Conservation (phyloP, 1,140 invertebrate genomes). For the Dendroctonus ponderosae region DNA sequence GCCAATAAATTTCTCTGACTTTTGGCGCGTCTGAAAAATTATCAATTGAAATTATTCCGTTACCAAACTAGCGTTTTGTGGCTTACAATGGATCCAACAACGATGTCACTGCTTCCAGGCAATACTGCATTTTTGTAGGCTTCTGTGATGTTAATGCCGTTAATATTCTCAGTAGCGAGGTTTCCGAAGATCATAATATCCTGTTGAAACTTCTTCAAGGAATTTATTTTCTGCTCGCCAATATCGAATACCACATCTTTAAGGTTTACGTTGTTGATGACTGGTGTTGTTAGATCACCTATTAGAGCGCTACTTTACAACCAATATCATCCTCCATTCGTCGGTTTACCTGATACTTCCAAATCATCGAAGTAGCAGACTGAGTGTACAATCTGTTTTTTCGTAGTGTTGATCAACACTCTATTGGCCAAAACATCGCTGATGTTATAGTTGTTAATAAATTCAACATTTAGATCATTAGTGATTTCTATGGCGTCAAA, state of each 20-base stretch:
- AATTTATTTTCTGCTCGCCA: constrained; percentile 34
- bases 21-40: too few relatives aligned
- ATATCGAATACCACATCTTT: constrained; percentile 43
- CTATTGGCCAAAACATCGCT: constrained; percentile 38
- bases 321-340: not conserved
- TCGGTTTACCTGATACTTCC: constrained; percentile 33
- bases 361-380: constrained; percentile 42
- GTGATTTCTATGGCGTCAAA: constrained; percentile 39
- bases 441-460: constrained; percentile 41
- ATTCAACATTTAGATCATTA: constrained; percentile 38
- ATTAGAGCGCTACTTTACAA: not conserved
- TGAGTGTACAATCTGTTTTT: constrained; percentile 39
- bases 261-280: constrained; percentile 41
- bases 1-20: too few relatives aligned
- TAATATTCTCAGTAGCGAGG: constrained; percentile 36
- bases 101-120: constrained; percentile 19
- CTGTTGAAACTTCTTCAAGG: constrained; percentile 39
- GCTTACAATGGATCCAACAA: constrained; percentile 39
- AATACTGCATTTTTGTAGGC: constrained; percentile 34
- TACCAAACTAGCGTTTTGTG: not conserved
- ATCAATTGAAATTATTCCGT: not conserved
- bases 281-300: constrained; percentile 1
- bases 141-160: constrained; percentile 40
- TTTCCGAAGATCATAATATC: constrained; percentile 39
- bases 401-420: constrained; percentile 32